Evolutionary conservation across 2,797 vertebrate species (phyloP), one percentile per base, ranked within the genome.

Genomic region (Xerus rutilus): DNA sequence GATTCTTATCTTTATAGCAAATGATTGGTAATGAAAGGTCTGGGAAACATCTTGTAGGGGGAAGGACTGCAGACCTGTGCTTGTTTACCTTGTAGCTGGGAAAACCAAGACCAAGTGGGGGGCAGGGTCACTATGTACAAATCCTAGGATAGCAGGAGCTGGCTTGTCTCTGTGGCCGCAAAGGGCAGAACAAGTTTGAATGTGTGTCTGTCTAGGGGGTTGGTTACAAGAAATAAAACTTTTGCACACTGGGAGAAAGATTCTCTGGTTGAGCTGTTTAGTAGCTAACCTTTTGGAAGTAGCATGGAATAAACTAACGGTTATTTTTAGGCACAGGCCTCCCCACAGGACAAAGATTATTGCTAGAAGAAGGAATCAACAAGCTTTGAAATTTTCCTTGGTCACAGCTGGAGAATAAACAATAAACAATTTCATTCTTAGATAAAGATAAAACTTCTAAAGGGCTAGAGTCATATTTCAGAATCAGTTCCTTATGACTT

Each of bases 341-440:
- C 91, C 35, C 59, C 45, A 84, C 0, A 12, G 86, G 86, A 95
- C 45, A 81, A 94, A 93, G 89, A 73, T 9, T 65, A 5, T 25
- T 35, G 39, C 43, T 72, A 18, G 94, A 92, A 43, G 14, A 89
- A 96, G 88, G 49, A 97, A 94, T 90, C 64, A 74, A 67, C 91
- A 87, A 65, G 95, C 76, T 96, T 54, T 93, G 88, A 49, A 94
- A 87, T 70, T 94, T 49, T 47, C 45, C 76, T 84, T 86, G 88
- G 35, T 32, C 96, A 89, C 35, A 93, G 86, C 11, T 82, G 84
- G 82, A 97, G 95, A 92, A 89, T 95, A 98, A 97, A 97, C 76
- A 96, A 81, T 76, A 97, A 97, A 97, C 77, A 91, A 67, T 87
- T 25, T 7, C 52, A 9, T 83, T 98, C 93, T 93, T 21, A 92